phyloP scores from a whole-genome alignment of 2,888 invertebrate genomes.

The Pterobdella sp. region DNA sequence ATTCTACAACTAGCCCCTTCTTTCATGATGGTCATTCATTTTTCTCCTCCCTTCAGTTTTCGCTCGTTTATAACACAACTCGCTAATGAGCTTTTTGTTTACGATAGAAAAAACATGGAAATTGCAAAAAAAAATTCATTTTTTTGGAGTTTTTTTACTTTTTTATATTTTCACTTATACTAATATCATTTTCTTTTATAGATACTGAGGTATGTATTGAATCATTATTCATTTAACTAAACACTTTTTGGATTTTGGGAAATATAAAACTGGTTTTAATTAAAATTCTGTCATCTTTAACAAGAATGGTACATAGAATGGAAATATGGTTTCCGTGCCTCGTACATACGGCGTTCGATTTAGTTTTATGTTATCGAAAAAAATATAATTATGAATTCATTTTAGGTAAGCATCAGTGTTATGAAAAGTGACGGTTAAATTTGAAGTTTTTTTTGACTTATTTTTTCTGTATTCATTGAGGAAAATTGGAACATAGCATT shows the following conservation, averaged over 20 bases:
- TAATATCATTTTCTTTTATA: no score
- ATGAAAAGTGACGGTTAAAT: no score
- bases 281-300: neutral
- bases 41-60: constrained; percentile 10
- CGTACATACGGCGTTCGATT: no score
- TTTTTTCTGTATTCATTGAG: no score
- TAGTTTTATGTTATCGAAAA: no score
- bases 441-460: neutral
- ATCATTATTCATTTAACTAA: neutral
- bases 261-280: neutral
- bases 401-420: no score
- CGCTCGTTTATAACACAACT: constrained; percentile 11
- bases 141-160: neutral
- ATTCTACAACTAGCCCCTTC: neutral
- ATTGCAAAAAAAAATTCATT: neutral
- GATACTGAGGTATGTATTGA: neutral
- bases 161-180: no score
- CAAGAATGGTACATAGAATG: no score
- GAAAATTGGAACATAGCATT: no score
- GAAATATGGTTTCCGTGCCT: no score
- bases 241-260: neutral
- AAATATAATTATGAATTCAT: no score
- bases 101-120: neutral
- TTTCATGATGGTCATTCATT: constrained; percentile 4
- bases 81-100: constrained; percentile 15